Evolutionary conservation across 2,113 vertebrate species (phyloP).

Genomic region (Gavia stellata): DNA sequence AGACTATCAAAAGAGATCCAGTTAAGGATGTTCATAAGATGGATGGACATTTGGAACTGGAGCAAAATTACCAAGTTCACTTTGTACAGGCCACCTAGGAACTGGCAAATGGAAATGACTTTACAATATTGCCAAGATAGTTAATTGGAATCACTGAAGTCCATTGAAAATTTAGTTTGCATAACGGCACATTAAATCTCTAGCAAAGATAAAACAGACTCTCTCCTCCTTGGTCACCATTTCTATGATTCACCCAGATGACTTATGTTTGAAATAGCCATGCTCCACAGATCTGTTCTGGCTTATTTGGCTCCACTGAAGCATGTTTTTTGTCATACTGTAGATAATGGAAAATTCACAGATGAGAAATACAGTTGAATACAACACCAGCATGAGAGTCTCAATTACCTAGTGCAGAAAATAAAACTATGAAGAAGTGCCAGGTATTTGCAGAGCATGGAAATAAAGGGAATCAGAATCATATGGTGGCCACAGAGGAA

Average conservation of each 20-base stretch:
- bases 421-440: background rate
- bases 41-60: background rate
- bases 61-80: background rate
- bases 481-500: background rate
- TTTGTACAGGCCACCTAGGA: conserved; percentile 17
- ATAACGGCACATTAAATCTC: background rate
- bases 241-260: background rate
- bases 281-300: conserved; percentile 10
- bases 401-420: conserved; percentile 1
- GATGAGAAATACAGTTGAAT: conserved; percentile 10
- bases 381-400: background rate
- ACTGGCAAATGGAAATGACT: background rate
- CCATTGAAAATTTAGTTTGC: background rate
- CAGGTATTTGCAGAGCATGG: background rate
- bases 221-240: background rate
- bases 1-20: background rate
- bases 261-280: background rate
- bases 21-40: background rate
- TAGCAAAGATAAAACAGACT: background rate
- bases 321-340: background rate
- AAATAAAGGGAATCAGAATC: background rate
- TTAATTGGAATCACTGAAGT: conserved; percentile 4
- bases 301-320: conserved; percentile 14
- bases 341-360: conserved; percentile 10
- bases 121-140: background rate